These are phyloP conservation scores for Seira sanloemensis DNA, from an alignment of 2,888 invertebrate genomes.

Conservation along the genomic window DNA sequence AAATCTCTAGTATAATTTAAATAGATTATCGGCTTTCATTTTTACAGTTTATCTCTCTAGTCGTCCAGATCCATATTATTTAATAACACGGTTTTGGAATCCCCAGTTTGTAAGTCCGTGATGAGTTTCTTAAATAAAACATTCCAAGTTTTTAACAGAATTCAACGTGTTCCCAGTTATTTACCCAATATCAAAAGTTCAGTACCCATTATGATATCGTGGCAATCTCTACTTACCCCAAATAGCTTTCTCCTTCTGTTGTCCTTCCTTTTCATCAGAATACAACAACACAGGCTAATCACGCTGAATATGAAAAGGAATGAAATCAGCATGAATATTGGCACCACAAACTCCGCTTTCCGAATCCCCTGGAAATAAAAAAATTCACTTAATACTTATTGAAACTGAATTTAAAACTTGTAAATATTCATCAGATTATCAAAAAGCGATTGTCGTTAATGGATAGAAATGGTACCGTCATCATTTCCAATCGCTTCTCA, in stretches of 20 bases:
- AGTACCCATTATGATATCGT: not conserved
- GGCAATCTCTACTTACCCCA: slow-evolving; percentile 64
- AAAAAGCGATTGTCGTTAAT: not conserved
- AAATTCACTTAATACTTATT: not conserved
- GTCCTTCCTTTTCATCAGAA: slow-evolving; percentile 69
- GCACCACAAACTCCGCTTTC: slow-evolving; percentile 69
- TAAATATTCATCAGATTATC: too few species aligned
- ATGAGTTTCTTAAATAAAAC: slow-evolving; percentile 71
- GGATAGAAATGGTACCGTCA: slow-evolving; percentile 53
- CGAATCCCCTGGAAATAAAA: slow-evolving; percentile 66
- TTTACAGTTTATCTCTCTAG: slow-evolving; percentile 13
- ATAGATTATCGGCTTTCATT: too few species aligned
- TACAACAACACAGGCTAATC: slow-evolving; percentile 69
- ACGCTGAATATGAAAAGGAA: slow-evolving; percentile 65
- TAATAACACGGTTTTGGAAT: slow-evolving; percentile 68
- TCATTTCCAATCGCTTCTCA: slow-evolving; percentile 63
- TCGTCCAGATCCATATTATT: slow-evolving; percentile 63
- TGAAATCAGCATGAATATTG: slow-evolving; percentile 69
- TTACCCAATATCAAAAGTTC: not conserved
- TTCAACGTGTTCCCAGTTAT: too few species aligned
- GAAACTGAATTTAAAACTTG: not conserved
- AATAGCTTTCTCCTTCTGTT: slow-evolving; percentile 68
- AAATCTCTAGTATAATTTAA: too few species aligned
- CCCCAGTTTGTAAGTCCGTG: slow-evolving; percentile 72
- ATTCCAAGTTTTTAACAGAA: too few species aligned